These are phyloP conservation scores for Columba janthina DNA, from an alignment of 2,113 vertebrate genomes.

Conservation along the genomic window DNA sequence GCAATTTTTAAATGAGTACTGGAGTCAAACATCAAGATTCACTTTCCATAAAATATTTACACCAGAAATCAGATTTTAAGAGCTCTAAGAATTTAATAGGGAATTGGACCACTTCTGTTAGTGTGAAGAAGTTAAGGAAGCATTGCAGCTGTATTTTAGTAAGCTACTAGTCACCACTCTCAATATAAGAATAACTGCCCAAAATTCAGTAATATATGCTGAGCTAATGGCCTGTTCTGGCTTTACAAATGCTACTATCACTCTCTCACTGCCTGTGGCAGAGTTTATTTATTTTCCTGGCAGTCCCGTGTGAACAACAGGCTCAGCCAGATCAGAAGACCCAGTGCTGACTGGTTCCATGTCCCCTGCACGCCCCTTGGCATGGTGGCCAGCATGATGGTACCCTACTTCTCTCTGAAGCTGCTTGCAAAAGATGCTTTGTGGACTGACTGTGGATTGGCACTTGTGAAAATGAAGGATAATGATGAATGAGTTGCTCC, in stretches of 20 bases:
- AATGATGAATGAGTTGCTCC: background rate
- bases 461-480: background rate
- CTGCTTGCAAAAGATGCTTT: background rate
- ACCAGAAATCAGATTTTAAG: constrained; percentile 22
- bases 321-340: background rate
- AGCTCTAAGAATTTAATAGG: background rate
- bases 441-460: background rate
- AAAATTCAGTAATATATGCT: background rate
- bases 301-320: background rate
- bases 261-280: background rate
- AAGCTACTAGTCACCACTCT: background rate
- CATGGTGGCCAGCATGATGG: fast-evolving
- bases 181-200: background rate
- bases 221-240: background rate
- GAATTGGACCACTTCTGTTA: background rate
- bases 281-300: background rate
- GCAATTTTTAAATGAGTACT: background rate
- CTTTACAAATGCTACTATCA: background rate
- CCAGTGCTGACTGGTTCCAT: background rate
- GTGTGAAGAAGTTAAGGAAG: background rate
- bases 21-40: background rate
- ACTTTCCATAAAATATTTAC: background rate
- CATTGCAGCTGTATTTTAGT: background rate
- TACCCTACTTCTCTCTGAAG: background rate
- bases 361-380: background rate